Evolutionary conservation across 2,113 vertebrate genomes (phyloP), one percentile per base, ranked within the genome.

Genomic region (Neodon shergylaensis): DNA sequence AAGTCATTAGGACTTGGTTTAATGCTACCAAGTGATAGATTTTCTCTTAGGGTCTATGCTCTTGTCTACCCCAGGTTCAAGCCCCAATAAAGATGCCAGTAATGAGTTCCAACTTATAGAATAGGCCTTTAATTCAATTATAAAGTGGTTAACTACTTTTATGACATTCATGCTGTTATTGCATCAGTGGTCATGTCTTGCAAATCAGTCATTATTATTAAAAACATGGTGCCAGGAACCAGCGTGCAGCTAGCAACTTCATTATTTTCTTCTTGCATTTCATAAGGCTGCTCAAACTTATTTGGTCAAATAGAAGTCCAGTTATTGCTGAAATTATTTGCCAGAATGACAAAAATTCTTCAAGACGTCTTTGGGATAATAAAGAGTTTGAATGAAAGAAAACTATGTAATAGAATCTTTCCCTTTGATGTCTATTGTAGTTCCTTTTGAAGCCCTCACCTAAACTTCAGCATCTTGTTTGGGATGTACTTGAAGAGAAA

Each of bases 401-500:
- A 95, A 58, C 63, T 16, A 33, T 88, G 47, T 92, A 58, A 91
- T 68, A 92, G 65, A 73, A 92, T 65, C 54, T 74, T 96, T 94
- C 61, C 93, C 79, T 96, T 90, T 49, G 77, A 92, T 92, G 72
- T 77, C 73, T 96, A 3, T 96, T 95, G 70, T 83, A 86, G 94
- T 94, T 42, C 74, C 49, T 74, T 78, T 70, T 81, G 95, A 31
- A 86, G 72, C 54, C 47, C 58, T 22, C 74, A 33, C 39, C 85
- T 90, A 72, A 54, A 90, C 90, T 63, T 49, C 26, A 77, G 90
- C 72, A 31, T 94, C 95, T 94, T 92, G 92, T 74, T 92, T 92
- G 83, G 82, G 77, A 95, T 54, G n/a, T 83, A 82, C 92, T 97
- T 49, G 47, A 95, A 95, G 88, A 92, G 81, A 95, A 96, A 92